Evolutionary conservation across 2,888 invertebrate genomes (phyloP).

Genomic region (Venustoraphidia nigricollis): DNA sequence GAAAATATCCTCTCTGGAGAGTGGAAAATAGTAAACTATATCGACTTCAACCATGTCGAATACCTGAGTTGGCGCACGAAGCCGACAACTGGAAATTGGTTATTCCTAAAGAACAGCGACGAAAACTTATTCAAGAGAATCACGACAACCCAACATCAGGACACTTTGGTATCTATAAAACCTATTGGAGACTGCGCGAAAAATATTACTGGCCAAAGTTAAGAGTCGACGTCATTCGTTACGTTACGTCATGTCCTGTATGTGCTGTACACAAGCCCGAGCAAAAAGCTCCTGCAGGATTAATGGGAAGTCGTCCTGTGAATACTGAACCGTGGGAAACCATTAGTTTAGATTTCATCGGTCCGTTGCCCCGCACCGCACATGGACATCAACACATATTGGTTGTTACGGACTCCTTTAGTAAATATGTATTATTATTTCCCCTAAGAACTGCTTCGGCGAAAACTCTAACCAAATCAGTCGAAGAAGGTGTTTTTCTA

Average conservation of each 20-base stretch:
- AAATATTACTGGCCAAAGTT: neutral
- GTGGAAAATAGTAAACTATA: neutral
- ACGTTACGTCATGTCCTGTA: too few relatives aligned
- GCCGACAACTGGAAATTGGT: too few relatives aligned
- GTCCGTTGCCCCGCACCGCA: neutral
- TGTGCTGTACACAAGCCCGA: too few relatives aligned
- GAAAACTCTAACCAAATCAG: slow-evolving; percentile 2
- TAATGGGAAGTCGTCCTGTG: too few relatives aligned
- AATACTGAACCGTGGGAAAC: too few relatives aligned
- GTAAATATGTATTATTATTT: slow-evolving; percentile 13
- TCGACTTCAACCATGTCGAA: too few relatives aligned
- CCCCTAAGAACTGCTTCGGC: slow-evolving; percentile 13
- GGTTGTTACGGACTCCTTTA: slow-evolving; percentile 10
- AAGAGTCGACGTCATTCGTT: neutral
- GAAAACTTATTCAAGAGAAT: neutral
- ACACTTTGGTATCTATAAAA: neutral
- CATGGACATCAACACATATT: neutral
- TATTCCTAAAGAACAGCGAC: too few relatives aligned
- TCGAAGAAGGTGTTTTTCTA: slow-evolving; percentile 14
- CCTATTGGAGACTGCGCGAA: neutral
- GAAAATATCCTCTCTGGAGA: neutral
- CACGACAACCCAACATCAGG: neutral
- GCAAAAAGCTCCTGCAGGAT: too few relatives aligned
- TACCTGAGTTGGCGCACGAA: too few relatives aligned
- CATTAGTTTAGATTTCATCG: neutral